Evolutionary conservation across 2,797 vertebrate species (phyloP).

Genomic region (Gambusia yucatana): DNA sequence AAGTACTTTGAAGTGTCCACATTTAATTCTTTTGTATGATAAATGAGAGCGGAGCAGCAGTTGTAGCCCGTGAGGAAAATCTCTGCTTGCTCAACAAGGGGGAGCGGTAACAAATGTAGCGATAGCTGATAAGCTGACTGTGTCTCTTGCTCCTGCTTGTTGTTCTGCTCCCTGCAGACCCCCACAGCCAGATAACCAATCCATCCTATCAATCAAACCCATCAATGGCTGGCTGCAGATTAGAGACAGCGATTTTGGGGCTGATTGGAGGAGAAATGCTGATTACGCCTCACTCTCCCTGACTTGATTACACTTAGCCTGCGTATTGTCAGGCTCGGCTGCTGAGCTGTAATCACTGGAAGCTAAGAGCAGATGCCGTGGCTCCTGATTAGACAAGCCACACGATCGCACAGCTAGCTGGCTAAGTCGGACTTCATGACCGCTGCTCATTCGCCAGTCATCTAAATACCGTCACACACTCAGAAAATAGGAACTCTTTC

Average conservation of each 20-base stretch:
- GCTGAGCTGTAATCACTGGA: slow-evolving; percentile 75
- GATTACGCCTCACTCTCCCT: slow-evolving; percentile 71
- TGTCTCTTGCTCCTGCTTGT: slow-evolving; percentile 73
- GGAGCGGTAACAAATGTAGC: slow-evolving; percentile 78
- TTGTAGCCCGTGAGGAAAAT: slow-evolving; percentile 73
- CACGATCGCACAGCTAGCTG: slow-evolving; percentile 30
- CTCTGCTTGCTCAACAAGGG: slow-evolving; percentile 63
- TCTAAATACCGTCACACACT: not conserved
- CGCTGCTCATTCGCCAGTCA: slow-evolving; percentile 23
- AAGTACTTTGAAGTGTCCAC: slow-evolving; percentile 82
- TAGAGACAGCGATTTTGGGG: slow-evolving; percentile 77
- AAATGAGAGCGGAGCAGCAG: slow-evolving; percentile 70
- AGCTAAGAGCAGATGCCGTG: slow-evolving; percentile 61
- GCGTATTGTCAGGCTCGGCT: slow-evolving; percentile 71
- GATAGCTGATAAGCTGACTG: slow-evolving; percentile 78
- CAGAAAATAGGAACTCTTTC: not conserved
- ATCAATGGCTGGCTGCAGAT: slow-evolving; percentile 78
- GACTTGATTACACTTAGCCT: slow-evolving; percentile 75
- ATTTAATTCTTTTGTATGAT: slow-evolving; percentile 83
- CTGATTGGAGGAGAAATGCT: slow-evolving; percentile 80
- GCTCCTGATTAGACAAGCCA: slow-evolving; percentile 49
- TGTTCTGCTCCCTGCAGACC: slow-evolving; percentile 75
- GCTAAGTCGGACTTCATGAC: slow-evolving; percentile 32
- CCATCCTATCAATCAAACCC: slow-evolving; percentile 80
- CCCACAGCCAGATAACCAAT: slow-evolving; percentile 79